These are phyloP conservation scores for Autographa pulchrina DNA, from an alignment of 2,888 invertebrate species.

Conservation along the genomic window DNA sequence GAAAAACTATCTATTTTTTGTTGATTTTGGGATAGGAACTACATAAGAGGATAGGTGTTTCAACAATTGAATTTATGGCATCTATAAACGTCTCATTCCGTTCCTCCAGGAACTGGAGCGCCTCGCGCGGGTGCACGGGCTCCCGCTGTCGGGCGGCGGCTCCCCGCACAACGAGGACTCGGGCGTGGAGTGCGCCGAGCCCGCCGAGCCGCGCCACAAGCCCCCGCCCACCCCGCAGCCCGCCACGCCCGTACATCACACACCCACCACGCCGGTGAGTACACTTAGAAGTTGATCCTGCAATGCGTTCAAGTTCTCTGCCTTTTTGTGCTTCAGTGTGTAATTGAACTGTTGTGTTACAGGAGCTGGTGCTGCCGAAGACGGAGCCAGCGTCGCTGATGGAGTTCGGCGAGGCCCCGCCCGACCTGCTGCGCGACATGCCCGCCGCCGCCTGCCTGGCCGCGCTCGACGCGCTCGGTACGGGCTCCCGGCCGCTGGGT, in stretches of 20 bases:
- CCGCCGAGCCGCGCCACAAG: slow-evolving; percentile 46
- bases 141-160: slow-evolving; percentile 86
- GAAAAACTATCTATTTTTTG: no score
- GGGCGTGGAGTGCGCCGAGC: slow-evolving; percentile 72
- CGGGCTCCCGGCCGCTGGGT: slow-evolving; percentile 9
- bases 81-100: not conserved
- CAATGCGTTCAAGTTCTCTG: not conserved
- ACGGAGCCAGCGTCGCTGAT: slow-evolving; percentile 77
- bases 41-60: no score
- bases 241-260: not conserved
- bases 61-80: no score
- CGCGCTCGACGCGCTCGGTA: slow-evolving; percentile 81
- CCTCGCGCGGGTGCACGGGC: slow-evolving; percentile 93
- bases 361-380: slow-evolving; percentile 82
- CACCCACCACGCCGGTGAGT: not conserved
- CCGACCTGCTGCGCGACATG: slow-evolving; percentile 79
- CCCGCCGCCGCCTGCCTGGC: slow-evolving; percentile 77
- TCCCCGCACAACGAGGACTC: slow-evolving; percentile 72
- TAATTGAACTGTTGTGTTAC: slow-evolving; percentile 19
- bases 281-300: not conserved
- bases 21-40: no score
- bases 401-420: slow-evolving; percentile 77
- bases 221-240: slow-evolving; percentile 25
- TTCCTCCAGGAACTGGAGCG: slow-evolving; percentile 92
- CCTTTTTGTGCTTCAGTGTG: not conserved